Percentiles rank a stretch among this genome's conserved stretches.
phyloP scores from a whole-genome alignment of 2,888 invertebrate species.

The Acrobasis suavella region DNA sequence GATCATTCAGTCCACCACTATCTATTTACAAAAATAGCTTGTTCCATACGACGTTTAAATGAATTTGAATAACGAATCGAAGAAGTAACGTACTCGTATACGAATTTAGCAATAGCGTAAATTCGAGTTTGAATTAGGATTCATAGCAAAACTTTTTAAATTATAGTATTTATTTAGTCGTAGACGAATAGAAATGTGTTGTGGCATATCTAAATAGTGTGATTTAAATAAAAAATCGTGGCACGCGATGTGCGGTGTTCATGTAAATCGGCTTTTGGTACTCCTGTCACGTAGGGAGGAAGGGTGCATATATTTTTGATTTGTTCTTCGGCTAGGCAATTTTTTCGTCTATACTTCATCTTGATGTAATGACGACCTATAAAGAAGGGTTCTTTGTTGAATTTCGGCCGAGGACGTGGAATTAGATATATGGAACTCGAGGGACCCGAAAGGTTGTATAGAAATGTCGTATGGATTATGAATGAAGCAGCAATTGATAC shows the following conservation, averaged over 20 bases:
- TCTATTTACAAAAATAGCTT: not conserved
- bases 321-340: constrained; percentile 74
- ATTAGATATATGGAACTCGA: constrained; percentile 15
- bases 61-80: not conserved
- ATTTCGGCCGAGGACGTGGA: constrained; percentile 16
- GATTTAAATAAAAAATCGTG: constrained; percentile 80
- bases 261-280: constrained; percentile 71
- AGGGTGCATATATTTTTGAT: constrained; percentile 83
- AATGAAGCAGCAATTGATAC: constrained; percentile 3
- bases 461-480: constrained; percentile 12
- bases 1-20: not conserved
- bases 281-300: constrained; percentile 73
- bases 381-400: constrained; percentile 28
- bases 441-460: constrained; percentile 3
- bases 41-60: not conserved
- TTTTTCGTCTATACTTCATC: constrained; percentile 64
- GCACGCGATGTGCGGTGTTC: constrained; percentile 73
- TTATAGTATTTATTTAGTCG: constrained; percentile 54
- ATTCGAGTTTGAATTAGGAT: constrained; percentile 29
- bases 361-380: constrained; percentile 46
- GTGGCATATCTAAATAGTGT: constrained; percentile 75
- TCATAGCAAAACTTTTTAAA: constrained; percentile 50
- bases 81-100: not conserved
- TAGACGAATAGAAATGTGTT: constrained; percentile 63
- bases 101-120: not conserved